A percentile compares a stretch with the other conserved stretches of the same genome.
phyloP scores from a whole-genome alignment of 2,888 invertebrate species.

The Drosophila lutescens region DNA sequence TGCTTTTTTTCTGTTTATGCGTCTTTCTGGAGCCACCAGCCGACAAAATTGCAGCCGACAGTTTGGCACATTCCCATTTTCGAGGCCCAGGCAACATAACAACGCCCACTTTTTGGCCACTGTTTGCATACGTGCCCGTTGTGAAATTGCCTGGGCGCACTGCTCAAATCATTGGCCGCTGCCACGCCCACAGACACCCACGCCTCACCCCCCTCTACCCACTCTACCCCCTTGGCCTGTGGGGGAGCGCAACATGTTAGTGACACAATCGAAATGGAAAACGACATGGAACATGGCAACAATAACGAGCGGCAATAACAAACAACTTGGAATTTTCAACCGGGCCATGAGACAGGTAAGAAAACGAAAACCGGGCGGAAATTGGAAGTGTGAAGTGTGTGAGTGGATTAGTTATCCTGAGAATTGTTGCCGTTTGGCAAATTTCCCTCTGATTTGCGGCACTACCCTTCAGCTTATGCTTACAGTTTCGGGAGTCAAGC shows the following conservation, averaged over 20 bases:
- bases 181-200: neutral
- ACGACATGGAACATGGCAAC: slow-evolving; percentile 73
- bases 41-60: slow-evolving; percentile 67
- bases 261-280: slow-evolving; percentile 80
- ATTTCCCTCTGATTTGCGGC: slow-evolving; percentile 62
- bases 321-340: slow-evolving; percentile 50
- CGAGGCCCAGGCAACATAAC: slow-evolving; percentile 30
- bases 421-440: slow-evolving; percentile 45
- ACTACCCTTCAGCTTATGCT: slow-evolving; percentile 61
- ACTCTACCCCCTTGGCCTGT: neutral
- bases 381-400: slow-evolving; percentile 76
- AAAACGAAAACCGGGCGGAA: slow-evolving; percentile 52
- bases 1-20: slow-evolving; percentile 34
- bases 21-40: slow-evolving; percentile 44
- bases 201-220: neutral
- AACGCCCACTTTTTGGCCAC: slow-evolving; percentile 44
- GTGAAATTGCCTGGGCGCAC: slow-evolving; percentile 73
- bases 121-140: slow-evolving; percentile 78
- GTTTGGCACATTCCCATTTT: slow-evolving; percentile 62
- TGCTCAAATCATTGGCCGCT: slow-evolving; percentile 50
- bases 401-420: slow-evolving; percentile 54
- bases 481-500: slow-evolving; percentile 15
- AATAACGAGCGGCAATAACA: slow-evolving; percentile 46
- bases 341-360: slow-evolving; percentile 34
- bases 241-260: slow-evolving; percentile 68